phyloP scores from a whole-genome alignment of 2,888 invertebrate species.

The Eupeodes latifasciatus region DNA sequence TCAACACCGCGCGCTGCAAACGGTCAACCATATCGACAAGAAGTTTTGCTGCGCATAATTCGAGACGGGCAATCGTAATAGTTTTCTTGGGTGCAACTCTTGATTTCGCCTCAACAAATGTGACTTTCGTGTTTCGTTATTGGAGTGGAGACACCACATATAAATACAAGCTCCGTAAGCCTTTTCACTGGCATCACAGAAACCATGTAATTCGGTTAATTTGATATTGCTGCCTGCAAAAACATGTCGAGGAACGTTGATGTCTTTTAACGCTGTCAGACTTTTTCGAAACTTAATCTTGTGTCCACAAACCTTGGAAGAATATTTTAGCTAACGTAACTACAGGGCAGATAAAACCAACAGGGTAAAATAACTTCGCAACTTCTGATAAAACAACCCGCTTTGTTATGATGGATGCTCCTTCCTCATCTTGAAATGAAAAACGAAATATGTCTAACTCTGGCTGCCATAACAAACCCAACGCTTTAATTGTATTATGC shows the following conservation, averaged over 20 bases:
- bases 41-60: slow-evolving; percentile 8
- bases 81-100: slow-evolving; percentile 5
- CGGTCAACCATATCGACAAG: not conserved
- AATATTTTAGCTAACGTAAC: slow-evolving; percentile 6
- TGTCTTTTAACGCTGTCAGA: not conserved
- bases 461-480: slow-evolving; percentile 2
- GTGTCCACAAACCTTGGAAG: not conserved
- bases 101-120: slow-evolving; percentile 3
- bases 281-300: not conserved
- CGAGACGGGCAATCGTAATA: slow-evolving; percentile 2
- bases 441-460: slow-evolving; percentile 4
- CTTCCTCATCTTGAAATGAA: not conserved
- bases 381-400: slow-evolving; percentile 16
- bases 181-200: slow-evolving; percentile 15
- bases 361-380: slow-evolving; percentile 5
- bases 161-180: not conserved
- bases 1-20: not conserved
- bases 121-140: not conserved
- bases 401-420: not conserved
- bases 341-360: slow-evolving; percentile 11
- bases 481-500: slow-evolving; percentile 1
- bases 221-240: not conserved
- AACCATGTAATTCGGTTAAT: not conserved
- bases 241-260: not conserved
- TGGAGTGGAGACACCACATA: not conserved